These are phyloP conservation scores for Gobius niger DNA, from an alignment of 2,113 vertebrate genomes.

Conservation along the genomic window DNA sequence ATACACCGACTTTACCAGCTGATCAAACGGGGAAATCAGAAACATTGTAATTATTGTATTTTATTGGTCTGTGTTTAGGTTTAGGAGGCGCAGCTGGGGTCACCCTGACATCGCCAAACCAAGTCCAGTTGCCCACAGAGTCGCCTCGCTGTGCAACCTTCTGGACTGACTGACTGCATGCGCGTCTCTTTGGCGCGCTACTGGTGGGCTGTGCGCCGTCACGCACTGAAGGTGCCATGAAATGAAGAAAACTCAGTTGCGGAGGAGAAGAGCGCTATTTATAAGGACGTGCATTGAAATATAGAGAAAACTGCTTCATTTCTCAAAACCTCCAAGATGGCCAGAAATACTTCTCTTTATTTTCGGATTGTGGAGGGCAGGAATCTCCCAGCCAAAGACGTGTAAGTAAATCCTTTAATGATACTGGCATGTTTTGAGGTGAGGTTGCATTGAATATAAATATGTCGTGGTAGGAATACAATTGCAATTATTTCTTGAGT, in stretches of 20 bases:
- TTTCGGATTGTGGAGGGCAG: conserved; percentile 89
- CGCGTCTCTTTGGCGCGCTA: conserved; percentile 48
- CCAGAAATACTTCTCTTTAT: conserved; percentile 84
- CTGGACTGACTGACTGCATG: conserved; percentile 9
- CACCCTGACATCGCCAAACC: background rate
- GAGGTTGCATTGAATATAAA: background rate
- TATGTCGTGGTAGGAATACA: background rate
- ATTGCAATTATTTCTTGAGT: background rate
- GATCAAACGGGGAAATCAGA: background rate
- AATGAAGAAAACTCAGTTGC: conserved; percentile 59
- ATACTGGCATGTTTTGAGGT: background rate
- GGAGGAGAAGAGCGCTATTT: conserved; percentile 47
- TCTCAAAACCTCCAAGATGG: conserved; percentile 64
- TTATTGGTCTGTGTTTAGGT: background rate
- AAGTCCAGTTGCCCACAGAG: background rate
- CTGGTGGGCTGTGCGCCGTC: conserved; percentile 60
- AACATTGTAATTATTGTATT: background rate
- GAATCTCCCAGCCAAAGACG: conserved; percentile 89
- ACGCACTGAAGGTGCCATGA: conserved; percentile 65
- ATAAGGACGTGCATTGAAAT: conserved; percentile 51
- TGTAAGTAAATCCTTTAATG: conserved; percentile 76
- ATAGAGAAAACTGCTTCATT: conserved; percentile 36
- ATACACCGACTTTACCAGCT: background rate
- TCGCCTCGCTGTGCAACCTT: conserved; percentile 4
- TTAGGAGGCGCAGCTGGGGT: background rate